Base-by-base conservation (phyloP, 2,888 invertebrate genomes). In the Eubasilissa splendida region DNA sequence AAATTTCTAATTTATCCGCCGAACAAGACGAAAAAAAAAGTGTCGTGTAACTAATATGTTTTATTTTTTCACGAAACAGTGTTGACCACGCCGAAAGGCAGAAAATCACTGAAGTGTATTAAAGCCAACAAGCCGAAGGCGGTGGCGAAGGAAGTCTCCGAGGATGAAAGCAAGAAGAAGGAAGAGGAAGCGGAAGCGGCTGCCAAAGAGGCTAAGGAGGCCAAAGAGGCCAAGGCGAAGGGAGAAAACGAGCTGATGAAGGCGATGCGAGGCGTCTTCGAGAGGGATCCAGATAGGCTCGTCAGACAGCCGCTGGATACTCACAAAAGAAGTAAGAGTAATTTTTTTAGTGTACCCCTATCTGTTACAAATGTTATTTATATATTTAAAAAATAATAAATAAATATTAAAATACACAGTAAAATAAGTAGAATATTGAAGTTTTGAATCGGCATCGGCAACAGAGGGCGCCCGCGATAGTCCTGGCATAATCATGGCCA, bases 231-330 rank as follows among this genome's bases (percentile, higher is more conserved):
- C 8, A 53, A 65, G 33, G 60, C n/a, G 8, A 65, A 82, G 12
- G 53, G 59, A 12, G 82, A 82, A 14, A 82, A 80, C 54, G 80
- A 80, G 52, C 58, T 82, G 58, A 82, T 82, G 82, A 82, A 73
- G 42, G 78, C 78, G 7, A 80, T 82, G 80, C 70, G 74, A 42
- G 76, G 50, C 7, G 65, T 80, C 8, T 82, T 82, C 58, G 80
- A 80, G 54, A 77, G 78, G 59, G 80, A 82, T 22, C 77, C 74
- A 22, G 52, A 75, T 9, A 76, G 76, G 33, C 56, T 71, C 1
- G 78, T 80, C n/a, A 76, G 75, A 42, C 77, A 82, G 31, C 82
- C 82, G 11, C 58, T 80, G 8, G 78, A 80, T n/a, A 80, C 82
- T 8, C 78, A 80, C 33, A 80, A 74, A 71, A 80, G 82, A 80